Base-by-base conservation (phyloP, 2,113 vertebrate species). In the Erythrolamprus reginae region DNA sequence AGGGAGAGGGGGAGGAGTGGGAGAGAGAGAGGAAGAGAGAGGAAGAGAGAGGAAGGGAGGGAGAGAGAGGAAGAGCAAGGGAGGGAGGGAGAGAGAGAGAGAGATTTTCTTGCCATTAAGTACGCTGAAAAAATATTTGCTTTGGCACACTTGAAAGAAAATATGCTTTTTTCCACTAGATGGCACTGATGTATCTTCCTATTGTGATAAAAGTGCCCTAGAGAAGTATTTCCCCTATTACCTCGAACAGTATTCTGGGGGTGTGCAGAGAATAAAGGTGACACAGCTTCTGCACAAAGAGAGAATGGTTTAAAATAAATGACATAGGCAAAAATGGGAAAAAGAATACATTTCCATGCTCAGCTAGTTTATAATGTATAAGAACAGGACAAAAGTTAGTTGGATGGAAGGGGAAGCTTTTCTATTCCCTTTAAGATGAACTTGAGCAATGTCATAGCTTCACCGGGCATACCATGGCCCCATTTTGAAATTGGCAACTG, bases 121-220 rank as follows among this genome's bases (percentile, higher is more conserved):
- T 23, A 23, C 24, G 23, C 4, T 33, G 26, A 89, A 83, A 51
- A 86, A 90, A 33, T 51, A 58, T 77, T 86, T 77, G 24, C 28
- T 53, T 70, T 77, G 47, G 48, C 58, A 28, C 28, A 0, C 21
- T 48, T 12, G 28, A 24, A 83, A 58, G 52, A 87, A 91, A 88
- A 58, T 33, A 50, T 26, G 28, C 10, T 15, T 24, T 42, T 2
- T 82, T 23, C 45, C 90, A 91, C 86, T 88, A 91, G 90, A 58
- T 88, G 90, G 90, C 90, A 88, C 51, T 91, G 70, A 38, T 28
- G 85, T 83, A 91, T 17, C 45, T 70, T 12, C 7, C n/a, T 53
- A 87, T 38, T 13, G 6, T 3, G 17, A 42, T 48, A 42, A 83
- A 88, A 91, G 5, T 21, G 5, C 61, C n/a, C 86, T 88, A 77